phyloP scores from a whole-genome alignment of 2,888 invertebrate genomes.

The Ochropleura plecta region DNA sequence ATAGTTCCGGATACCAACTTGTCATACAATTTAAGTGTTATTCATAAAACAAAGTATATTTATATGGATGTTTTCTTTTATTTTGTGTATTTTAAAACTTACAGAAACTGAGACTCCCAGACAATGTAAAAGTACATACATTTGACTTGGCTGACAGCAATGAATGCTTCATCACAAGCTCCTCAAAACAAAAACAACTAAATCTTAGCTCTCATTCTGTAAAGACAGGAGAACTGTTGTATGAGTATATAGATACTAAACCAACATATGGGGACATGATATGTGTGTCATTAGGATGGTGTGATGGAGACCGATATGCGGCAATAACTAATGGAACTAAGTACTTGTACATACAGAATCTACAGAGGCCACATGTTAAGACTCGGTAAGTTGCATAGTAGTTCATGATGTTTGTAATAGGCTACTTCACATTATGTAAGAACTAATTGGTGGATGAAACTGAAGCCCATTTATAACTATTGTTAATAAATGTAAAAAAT shows the following conservation, averaged over 20 bases:
- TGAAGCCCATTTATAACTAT: rapidly evolving
- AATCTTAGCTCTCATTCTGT: slow-evolving; percentile 75
- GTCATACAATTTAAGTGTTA: background rate
- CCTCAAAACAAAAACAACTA: slow-evolving; percentile 58
- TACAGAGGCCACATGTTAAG: slow-evolving; percentile 77
- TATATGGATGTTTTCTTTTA: no score
- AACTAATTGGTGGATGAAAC: background rate
- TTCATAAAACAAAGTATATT: background rate
- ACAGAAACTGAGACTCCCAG: slow-evolving; percentile 79
- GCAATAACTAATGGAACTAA: slow-evolving; percentile 84
- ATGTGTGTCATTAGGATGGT: slow-evolving; percentile 82
- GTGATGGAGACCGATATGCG: slow-evolving; percentile 81
- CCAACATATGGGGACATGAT: slow-evolving; percentile 67
- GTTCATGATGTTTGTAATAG: background rate
- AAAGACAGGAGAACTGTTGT: slow-evolving; percentile 77
- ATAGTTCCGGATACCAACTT: background rate
- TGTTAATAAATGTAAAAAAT: background rate
- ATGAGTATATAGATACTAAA: slow-evolving; percentile 68
- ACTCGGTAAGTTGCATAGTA: slow-evolving; percentile 67
- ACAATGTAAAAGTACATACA: slow-evolving; percentile 74
- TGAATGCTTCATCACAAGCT: slow-evolving; percentile 81
- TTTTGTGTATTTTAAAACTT: background rate
- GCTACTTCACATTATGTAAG: background rate
- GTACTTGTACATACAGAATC: slow-evolving; percentile 81
- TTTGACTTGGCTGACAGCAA: slow-evolving; percentile 82